Evolutionary conservation across 92 coral and sea anemone genomes (phyloP).

Genomic region (Montipora capitata): DNA sequence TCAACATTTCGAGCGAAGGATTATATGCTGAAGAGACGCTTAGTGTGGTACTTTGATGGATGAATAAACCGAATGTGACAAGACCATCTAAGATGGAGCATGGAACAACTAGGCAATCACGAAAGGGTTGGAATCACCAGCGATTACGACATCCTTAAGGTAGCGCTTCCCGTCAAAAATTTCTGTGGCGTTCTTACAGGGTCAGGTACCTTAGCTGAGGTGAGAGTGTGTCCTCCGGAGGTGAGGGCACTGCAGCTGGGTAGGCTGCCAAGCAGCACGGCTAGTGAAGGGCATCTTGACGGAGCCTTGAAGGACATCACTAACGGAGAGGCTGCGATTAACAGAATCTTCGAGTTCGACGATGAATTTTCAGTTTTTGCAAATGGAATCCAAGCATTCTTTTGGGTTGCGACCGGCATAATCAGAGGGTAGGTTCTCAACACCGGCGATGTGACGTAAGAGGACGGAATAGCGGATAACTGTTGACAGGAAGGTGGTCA

Average conservation of each 20-base stretch:
- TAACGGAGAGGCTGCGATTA: slow-evolving; percentile 38
- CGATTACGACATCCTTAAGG: slow-evolving; percentile 62
- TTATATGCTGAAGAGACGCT: slow-evolving; percentile 25
- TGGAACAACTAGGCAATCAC: slow-evolving; percentile 22
- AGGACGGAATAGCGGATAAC: slow-evolving; percentile 49
- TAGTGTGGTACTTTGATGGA: slow-evolving; percentile 47
- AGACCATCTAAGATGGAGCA: slow-evolving; percentile 47
- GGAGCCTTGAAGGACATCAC: slow-evolving; percentile 63
- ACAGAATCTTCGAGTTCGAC: slow-evolving; percentile 52
- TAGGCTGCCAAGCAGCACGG: slow-evolving; percentile 64
- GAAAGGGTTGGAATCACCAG: slow-evolving; percentile 13
- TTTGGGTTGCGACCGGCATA: too few relatives aligned
- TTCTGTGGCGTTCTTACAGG: slow-evolving; percentile 66
- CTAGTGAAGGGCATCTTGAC: slow-evolving; percentile 54
- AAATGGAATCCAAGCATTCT: slow-evolving; percentile 10
- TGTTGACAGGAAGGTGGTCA: slow-evolving; percentile 60
- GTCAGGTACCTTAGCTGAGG: slow-evolving; percentile 62
- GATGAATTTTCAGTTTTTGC: slow-evolving; percentile 53
- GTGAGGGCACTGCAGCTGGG: slow-evolving; percentile 62
- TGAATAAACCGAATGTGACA: slow-evolving; percentile 50
- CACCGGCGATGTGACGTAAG: slow-evolving; percentile 45
- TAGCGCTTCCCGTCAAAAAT: slow-evolving; percentile 61
- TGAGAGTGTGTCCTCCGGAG: slow-evolving; percentile 63
- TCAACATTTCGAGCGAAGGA: slow-evolving; percentile 54
- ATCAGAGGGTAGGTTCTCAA: neutral